Conservation (phyloP, 2,797 vertebrate species). For the Microhierax caerulescens region DNA sequence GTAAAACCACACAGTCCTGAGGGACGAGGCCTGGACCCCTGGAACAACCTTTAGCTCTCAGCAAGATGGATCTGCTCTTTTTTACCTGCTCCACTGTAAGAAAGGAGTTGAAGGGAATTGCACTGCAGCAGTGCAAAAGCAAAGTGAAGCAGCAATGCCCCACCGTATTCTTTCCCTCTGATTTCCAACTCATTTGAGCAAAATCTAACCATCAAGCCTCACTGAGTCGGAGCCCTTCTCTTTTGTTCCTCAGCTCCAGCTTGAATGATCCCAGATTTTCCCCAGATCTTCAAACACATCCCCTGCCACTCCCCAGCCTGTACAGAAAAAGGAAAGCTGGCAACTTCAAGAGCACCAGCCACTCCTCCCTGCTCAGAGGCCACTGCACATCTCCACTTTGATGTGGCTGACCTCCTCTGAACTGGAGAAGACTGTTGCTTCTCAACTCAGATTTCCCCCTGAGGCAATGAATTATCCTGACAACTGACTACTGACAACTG, state of each 20-base stretch:
- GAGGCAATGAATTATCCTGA: constrained; percentile 48
- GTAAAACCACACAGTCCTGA: neutral
- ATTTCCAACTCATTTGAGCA: neutral
- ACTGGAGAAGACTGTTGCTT: neutral
- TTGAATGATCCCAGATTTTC: constrained; percentile 22
- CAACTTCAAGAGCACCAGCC: constrained; percentile 28
- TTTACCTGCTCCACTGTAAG: neutral
- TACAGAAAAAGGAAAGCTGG: neutral
- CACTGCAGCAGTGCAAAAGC: neutral
- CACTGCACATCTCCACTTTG: constrained; percentile 22
- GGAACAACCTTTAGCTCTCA: neutral
- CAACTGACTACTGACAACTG: constrained; percentile 34
- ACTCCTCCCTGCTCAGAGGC: neutral
- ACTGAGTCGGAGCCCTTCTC: neutral
- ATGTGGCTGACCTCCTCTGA: constrained; percentile 56
- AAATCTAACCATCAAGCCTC: neutral
- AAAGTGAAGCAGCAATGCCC: neutral
- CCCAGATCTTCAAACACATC: neutral
- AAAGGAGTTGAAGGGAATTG: neutral
- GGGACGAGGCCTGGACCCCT: neutral
- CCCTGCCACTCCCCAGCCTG: neutral
- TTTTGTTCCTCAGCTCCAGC: neutral
- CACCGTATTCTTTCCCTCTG: neutral
- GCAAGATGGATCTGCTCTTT: neutral
- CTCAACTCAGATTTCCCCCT: constrained; percentile 32